phyloP scores from a whole-genome alignment of 2,113 vertebrate genomes.

The Peromyscus leucopus region DNA sequence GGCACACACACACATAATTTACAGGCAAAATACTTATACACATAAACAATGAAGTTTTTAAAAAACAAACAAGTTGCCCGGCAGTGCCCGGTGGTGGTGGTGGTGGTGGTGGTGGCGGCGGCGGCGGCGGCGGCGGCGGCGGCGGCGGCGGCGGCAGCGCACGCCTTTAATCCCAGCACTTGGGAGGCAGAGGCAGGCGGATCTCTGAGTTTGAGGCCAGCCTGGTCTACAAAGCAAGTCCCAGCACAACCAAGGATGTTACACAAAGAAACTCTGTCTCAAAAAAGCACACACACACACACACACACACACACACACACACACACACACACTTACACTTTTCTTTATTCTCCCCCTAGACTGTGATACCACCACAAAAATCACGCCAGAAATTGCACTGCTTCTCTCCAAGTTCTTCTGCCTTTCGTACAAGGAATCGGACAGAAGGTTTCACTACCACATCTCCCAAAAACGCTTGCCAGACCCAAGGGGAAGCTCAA shows the following conservation, averaged over 20 bases:
- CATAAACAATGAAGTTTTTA: neutral
- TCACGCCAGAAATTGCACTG: neutral
- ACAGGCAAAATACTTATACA: neutral
- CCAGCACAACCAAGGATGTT: no score
- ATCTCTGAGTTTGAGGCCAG: neutral
- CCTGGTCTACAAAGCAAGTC: no score
- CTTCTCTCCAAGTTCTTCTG: constrained; percentile 7
- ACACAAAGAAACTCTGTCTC: no score
- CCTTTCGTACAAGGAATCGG: neutral
- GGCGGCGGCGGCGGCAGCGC: no score
- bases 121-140: neutral
- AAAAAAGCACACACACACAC: no score
- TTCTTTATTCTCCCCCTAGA: neutral
- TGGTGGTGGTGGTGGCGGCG: no score
- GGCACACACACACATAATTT: neutral
- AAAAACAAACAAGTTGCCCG: neutral
- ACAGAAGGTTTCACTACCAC: neutral
- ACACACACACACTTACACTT: no score
- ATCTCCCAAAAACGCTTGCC: neutral
- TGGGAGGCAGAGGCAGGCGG: neutral
- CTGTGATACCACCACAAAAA: neutral
- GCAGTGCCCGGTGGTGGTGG: neutral
- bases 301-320: no score
- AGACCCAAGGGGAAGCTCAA: neutral
- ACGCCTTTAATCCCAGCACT: neutral